Base-by-base conservation (phyloP, 2,888 invertebrate genomes). In the Drosophila aldrichi region DNA sequence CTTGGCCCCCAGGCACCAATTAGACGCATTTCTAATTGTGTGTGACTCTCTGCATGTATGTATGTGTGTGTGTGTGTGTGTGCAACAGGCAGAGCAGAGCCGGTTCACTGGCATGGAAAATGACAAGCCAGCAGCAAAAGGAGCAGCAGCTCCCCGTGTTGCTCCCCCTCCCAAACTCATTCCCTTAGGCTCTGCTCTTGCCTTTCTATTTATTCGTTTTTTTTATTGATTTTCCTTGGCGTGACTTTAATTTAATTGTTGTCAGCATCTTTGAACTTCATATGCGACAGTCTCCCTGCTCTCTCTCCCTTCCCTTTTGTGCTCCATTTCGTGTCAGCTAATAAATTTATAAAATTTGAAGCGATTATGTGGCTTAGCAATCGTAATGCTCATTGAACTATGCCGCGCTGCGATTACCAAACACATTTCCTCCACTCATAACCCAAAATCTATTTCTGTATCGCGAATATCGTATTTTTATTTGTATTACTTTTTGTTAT, bases 181-280 rank as follows among this genome's bases (percentile, higher is more conserved):
- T 59, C 64, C 62, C 61, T 41, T 16, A 34, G 57, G 74, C 25
- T 16, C 8, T 65, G 55, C 52, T 69, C 58, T 60, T 51, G 41
- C 54, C 7, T 43, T 32, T 43, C 16, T 44, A 7, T 51, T 10
- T 22, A 51, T 25, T 6, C 46, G 48, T 80, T 54, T 54, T 64
- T 80, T 80, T 67, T 73, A 86, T 84, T 79, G 87, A 86, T 86
- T 81, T 89, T 79, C 34, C 57, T 66, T 49, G 71, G 54, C 77
- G 71, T 88, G 89, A 89, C 82, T 82, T 82, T 88, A 81, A 86
- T 86, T 86, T 86, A 89, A 86, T 89, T 86, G 86, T 89, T 86
- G 85, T 84, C 89, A 89, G 85, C 86, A 89, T 89, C 89, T 86
- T 86, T 86, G 89, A 89, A 86, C 88, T 78, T 72, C 55, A 67